Base-by-base conservation (phyloP, 1,140 invertebrate species). In the Drosophila seguyi region DNA sequence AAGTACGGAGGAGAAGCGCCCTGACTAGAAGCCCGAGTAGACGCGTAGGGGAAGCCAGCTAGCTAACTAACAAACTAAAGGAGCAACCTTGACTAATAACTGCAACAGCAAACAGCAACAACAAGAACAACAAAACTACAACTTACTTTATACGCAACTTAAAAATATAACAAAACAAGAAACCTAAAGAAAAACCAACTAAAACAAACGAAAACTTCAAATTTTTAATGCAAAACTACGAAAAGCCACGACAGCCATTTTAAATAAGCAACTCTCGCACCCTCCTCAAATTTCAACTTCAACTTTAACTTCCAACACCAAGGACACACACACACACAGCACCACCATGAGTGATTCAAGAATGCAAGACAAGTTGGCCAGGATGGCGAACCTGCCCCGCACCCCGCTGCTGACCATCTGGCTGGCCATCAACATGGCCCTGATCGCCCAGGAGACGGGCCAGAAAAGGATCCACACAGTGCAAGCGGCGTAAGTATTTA, bases 311-410 rank as follows among this genome's bases (percentile, higher is more conserved):
- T 78, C 57, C 52, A 67, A 84, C 65, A 62, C 48, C n/a, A 52
- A 62, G 16, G 36, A 50, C 39, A 39, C 25, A 16, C 31, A 39
- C 53, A 69, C 55, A 57, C 45, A 62, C 38, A 73, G 73, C 77
- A 84, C 76, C 81, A 90, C 83, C 77, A 83, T 87, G 83, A 92
- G 90, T 91, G 86, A 87, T 91, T 91, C 90, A 92, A 79, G 78
- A 75, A 81, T 84, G 72, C 52, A 55, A 25, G 75, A 90, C 57
- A 92, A 82, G 76, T 66, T 92, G 63, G 81, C 75, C 55, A 78
- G 73, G 65, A 66, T 91, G 66, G 69, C 90, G 60, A 88, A 87
- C 58, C 74, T 82, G 56, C 78, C 91, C 52, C 87, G 80, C 34
- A 84, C 80, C 13, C 85, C 84, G n/a, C 75, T 92, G 56, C 75